These are phyloP conservation scores for Carabus problematicus DNA, from an alignment of 2,888 invertebrate species.

Conservation along the genomic window DNA sequence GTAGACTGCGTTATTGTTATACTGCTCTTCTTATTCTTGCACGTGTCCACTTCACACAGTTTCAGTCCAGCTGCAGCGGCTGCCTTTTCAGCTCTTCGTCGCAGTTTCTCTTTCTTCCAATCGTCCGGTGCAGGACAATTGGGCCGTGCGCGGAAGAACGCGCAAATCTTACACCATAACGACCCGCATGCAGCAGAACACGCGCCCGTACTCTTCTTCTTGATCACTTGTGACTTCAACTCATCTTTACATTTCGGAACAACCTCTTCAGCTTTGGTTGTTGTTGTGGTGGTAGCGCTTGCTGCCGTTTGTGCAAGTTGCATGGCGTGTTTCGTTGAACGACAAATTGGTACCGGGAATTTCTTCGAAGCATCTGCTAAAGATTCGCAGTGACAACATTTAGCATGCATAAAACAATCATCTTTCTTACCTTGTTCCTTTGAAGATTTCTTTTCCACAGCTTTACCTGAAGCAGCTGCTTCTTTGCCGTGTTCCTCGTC, in stretches of 20 bases:
- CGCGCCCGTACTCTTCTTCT: background rate
- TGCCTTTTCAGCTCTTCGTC: conserved; percentile 51
- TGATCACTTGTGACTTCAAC: background rate
- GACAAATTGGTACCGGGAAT: too few species aligned
- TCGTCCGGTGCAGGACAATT: conserved; percentile 54
- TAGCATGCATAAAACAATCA: too few species aligned
- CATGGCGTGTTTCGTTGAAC: too few species aligned
- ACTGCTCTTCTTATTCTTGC: conserved; percentile 25
- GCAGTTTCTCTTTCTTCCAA: conserved; percentile 50
- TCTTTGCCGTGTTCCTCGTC: background rate
- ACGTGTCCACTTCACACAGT: conserved; percentile 43
- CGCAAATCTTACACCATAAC: conserved; percentile 50
- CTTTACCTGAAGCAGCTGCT: conserved; percentile 1
- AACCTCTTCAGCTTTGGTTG: background rate
- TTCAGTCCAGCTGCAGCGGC: conserved; percentile 53
- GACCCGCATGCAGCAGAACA: conserved; percentile 18
- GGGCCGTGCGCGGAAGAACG: conserved; percentile 55
- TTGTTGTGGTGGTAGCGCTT: background rate
- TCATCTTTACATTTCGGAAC: conserved; percentile 8
- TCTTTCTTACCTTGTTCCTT: too few species aligned
- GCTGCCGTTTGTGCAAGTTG: too few species aligned
- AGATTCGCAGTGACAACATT: too few species aligned
- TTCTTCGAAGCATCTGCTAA: too few species aligned
- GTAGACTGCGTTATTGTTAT: background rate
- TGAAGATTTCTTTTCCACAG: background rate